Percentiles rank a stretch among this genome's conserved stretches.
These are phyloP conservation scores for Ciona savignyi DNA, from an alignment of 23 tunicate species.

Conservation along the genomic window DNA sequence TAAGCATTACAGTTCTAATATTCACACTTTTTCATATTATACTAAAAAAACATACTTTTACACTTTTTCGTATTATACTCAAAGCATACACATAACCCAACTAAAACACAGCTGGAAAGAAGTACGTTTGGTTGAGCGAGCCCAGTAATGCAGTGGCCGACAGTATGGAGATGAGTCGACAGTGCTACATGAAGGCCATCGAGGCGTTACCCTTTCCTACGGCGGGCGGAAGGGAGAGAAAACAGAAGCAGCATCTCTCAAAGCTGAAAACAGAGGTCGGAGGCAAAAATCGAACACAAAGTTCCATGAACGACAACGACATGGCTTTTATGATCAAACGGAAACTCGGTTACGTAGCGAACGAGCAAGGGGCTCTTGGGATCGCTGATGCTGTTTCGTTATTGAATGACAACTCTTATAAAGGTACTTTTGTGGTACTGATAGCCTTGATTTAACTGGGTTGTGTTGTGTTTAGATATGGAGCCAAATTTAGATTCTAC, in stretches of 20 bases:
- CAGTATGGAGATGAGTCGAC: background rate
- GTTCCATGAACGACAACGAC: background rate
- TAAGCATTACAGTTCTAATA: too few relatives aligned
- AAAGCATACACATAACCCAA: too few relatives aligned
- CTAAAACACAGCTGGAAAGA: background rate
- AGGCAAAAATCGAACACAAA: background rate
- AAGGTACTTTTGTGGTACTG: background rate
- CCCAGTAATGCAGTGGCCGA: background rate
- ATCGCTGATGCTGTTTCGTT: constrained; percentile 10
- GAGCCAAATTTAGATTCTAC: too few relatives aligned
- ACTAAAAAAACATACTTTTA: too few relatives aligned
- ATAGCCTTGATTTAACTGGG: too few relatives aligned
- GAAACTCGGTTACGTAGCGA: constrained; percentile 44
- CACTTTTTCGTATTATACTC: too few relatives aligned
- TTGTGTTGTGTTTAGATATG: background rate
- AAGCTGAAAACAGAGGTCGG: background rate
- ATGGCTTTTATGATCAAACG: background rate
- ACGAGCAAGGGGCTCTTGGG: constrained; percentile 48
- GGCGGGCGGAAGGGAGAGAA: too few relatives aligned
- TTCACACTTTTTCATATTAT: too few relatives aligned
- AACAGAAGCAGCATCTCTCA: background rate
- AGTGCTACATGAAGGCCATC: background rate
- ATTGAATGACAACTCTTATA: background rate
- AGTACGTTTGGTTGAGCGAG: background rate
- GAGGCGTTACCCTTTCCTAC: background rate